Conservation (phyloP, 1,140 invertebrate genomes). For the Parasteatoda tepidariorum region DNA sequence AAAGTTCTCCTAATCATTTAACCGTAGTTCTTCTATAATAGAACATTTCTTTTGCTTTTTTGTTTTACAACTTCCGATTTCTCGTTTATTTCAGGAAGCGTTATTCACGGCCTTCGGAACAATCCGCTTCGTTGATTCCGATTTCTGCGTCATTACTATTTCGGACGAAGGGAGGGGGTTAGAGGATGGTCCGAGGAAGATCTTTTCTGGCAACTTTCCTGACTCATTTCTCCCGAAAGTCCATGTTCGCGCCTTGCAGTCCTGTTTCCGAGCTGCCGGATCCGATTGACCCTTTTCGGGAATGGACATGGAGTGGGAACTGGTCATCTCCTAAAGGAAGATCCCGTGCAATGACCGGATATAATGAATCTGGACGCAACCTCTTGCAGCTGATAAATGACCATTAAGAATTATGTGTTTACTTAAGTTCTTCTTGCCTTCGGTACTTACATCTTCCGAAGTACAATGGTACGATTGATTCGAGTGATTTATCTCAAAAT, state of each 20-base stretch:
- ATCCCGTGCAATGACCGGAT: background rate
- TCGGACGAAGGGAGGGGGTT: background rate
- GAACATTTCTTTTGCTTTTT: too few species aligned
- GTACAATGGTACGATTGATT: too few species aligned
- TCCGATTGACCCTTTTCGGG: too few species aligned
- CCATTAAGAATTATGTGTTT: background rate
- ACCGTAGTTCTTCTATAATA: too few species aligned
- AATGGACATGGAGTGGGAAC: background rate
- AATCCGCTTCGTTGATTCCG: background rate
- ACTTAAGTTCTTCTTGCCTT: too few species aligned
- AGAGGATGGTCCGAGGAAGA: background rate
- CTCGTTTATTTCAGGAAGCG: conserved; percentile 13
- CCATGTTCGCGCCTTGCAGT: background rate
- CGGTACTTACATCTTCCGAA: too few species aligned
- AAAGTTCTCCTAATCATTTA: too few species aligned
- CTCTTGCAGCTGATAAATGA: background rate
- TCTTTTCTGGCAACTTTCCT: too few species aligned
- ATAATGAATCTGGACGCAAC: background rate
- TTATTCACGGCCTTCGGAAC: conserved; percentile 3
- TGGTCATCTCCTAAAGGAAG: background rate
- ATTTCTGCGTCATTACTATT: conserved; percentile 29
- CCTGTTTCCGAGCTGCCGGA: too few species aligned
- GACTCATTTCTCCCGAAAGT: background rate
- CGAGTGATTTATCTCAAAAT: too few species aligned
- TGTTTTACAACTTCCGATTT: too few species aligned